Conservation (phyloP, 92 coral and sea anemone genomes). For the Paramuricea clavata region DNA sequence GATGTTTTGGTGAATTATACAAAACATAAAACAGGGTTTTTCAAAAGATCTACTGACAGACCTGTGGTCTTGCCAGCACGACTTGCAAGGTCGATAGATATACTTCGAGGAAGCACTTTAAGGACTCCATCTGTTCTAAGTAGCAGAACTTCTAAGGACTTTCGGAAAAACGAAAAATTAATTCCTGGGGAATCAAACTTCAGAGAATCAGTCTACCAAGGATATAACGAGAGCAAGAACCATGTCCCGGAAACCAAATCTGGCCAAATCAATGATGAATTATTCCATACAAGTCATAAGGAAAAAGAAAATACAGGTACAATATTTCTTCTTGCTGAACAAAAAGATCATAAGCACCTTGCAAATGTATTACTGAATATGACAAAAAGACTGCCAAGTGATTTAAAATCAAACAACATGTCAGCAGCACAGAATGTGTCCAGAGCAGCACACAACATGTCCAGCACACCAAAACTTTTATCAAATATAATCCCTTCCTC, state of each 20-base stretch:
- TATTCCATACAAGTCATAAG: neutral
- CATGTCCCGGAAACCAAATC: neutral
- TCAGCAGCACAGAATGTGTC: neutral
- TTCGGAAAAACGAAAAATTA: neutral
- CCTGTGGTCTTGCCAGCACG: neutral
- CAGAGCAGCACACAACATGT: neutral
- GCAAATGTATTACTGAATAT: neutral
- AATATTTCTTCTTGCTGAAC: constrained; percentile 28
- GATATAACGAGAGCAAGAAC: neutral
- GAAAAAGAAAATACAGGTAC: neutral
- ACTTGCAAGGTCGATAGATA: neutral
- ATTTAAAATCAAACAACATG: neutral
- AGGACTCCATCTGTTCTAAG: neutral
- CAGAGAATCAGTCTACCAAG: neutral
- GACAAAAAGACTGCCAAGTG: neutral
- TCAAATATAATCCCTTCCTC: neutral
- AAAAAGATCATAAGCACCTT: constrained; percentile 10
- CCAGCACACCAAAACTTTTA: neutral
- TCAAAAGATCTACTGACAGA: constrained; percentile 73
- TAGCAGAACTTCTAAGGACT: neutral
- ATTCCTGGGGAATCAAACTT: neutral
- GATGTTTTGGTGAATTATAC: constrained; percentile 85
- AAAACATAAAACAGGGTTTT: constrained; percentile 92
- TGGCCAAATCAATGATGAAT: neutral
- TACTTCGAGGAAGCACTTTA: neutral